Evolutionary conservation across 1,140 invertebrate species (phyloP).

Genomic region (Grapholita molesta): DNA sequence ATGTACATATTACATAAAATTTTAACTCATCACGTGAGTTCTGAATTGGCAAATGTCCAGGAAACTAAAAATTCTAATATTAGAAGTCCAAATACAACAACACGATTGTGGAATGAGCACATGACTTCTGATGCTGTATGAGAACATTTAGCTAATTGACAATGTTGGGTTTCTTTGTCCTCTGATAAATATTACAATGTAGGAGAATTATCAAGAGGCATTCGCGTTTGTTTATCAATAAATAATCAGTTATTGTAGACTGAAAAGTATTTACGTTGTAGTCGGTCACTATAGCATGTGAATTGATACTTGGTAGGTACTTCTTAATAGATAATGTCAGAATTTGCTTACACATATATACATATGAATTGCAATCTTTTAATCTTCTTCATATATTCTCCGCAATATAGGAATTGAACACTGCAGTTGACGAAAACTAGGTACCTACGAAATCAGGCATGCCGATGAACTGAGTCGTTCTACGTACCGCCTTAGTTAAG

Average conservation of each 20-base stretch:
- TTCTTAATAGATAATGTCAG: too few relatives aligned
- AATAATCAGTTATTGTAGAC: background rate
- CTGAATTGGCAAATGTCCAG: conserved; percentile 61
- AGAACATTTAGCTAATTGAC: conserved; percentile 12
- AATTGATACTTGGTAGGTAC: background rate
- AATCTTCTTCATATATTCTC: too few relatives aligned
- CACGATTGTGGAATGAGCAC: conserved; percentile 58
- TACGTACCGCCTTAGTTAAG: too few relatives aligned
- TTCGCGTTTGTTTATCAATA: conserved; percentile 41
- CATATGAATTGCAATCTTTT: too few relatives aligned
- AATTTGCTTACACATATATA: too few relatives aligned
- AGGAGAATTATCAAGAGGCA: conserved; percentile 20
- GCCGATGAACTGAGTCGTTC: too few relatives aligned
- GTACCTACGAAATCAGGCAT: too few relatives aligned
- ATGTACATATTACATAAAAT: conserved; percentile 28
- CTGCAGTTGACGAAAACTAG: too few relatives aligned
- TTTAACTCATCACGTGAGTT: conserved; percentile 51
- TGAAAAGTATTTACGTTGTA: background rate
- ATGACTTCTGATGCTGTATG: conserved; percentile 50
- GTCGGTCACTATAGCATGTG: background rate
- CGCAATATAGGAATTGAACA: too few relatives aligned
- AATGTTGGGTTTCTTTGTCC: conserved; percentile 5
- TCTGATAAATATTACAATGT: background rate
- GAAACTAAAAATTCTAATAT: conserved; percentile 72
- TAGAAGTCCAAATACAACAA: conserved; percentile 68